Evolutionary conservation across 2,113 vertebrate genomes (phyloP).

Genomic region (Pleuronectes platessa): DNA sequence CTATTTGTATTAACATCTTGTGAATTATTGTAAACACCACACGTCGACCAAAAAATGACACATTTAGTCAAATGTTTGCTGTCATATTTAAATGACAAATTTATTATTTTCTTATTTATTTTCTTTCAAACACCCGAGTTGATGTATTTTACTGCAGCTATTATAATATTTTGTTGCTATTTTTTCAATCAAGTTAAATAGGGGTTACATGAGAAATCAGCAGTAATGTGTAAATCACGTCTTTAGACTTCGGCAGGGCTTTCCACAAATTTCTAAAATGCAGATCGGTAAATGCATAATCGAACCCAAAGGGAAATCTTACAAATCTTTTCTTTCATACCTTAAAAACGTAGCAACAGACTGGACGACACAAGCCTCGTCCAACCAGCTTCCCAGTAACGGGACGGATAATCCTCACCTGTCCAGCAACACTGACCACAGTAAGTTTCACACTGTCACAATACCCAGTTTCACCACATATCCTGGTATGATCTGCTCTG

Average conservation of each 20-base stretch:
- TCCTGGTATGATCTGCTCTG: neutral
- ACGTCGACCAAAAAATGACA: no score
- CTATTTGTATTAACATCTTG: no score
- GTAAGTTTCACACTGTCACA: conserved; percentile 10
- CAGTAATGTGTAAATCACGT: neutral
- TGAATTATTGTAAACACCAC: no score
- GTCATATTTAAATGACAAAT: no score
- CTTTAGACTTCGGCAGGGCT: no score
- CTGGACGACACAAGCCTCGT: neutral
- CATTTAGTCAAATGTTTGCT: no score
- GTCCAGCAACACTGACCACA: rapidly evolving
- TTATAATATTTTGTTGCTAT: neutral
- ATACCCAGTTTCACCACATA: neutral
- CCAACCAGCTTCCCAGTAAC: neutral
- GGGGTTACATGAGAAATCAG: neutral
- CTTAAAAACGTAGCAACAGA: neutral
- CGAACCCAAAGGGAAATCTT: neutral
- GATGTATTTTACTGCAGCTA: neutral
- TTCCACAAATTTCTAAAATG: neutral
- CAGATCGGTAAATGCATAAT: neutral
- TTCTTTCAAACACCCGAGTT: no score
- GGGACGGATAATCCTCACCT: rapidly evolving
- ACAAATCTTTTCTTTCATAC: neutral
- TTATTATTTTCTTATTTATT: no score
- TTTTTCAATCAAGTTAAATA: neutral